These are phyloP conservation scores for Acronicta leporina DNA, from an alignment of 2,888 invertebrate genomes.

Conservation along the genomic window DNA sequence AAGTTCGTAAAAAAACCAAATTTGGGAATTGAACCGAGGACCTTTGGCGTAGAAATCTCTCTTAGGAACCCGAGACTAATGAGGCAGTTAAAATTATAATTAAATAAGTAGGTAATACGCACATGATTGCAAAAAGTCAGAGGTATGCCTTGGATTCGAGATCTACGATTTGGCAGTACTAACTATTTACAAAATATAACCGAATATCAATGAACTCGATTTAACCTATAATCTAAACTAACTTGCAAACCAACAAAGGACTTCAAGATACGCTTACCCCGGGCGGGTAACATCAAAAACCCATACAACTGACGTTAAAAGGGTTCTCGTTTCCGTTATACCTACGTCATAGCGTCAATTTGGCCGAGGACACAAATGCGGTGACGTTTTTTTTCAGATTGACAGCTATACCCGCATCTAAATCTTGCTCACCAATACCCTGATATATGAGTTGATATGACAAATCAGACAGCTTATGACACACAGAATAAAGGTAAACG, in stretches of 20 bases:
- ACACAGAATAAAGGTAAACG: slow-evolving; percentile 53
- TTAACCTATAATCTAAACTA: slow-evolving; percentile 24
- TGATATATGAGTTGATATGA: slow-evolving; percentile 61
- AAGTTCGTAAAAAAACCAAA: too few species aligned
- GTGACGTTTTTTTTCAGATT: slow-evolving; percentile 64
- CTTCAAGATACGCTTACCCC: slow-evolving; percentile 41
- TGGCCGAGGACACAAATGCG: slow-evolving; percentile 55
- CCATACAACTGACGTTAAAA: slow-evolving; percentile 65
- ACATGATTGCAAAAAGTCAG: too few species aligned
- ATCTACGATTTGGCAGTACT: too few species aligned
- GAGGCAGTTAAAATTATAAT: too few species aligned
- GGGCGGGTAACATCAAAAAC: slow-evolving; percentile 44
- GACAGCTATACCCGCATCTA: slow-evolving; percentile 66
- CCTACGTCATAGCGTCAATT: slow-evolving; percentile 72
- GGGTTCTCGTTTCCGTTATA: slow-evolving; percentile 66
- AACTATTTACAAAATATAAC: too few species aligned
- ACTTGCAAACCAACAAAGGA: slow-evolving; percentile 20
- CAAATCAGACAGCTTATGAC: slow-evolving; percentile 59
- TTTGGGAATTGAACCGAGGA: too few species aligned
- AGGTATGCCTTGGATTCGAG: too few species aligned
- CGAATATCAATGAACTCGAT: neutral
- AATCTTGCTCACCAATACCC: slow-evolving; percentile 60
- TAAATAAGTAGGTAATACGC: too few species aligned
- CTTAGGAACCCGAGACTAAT: too few species aligned
- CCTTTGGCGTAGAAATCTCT: too few species aligned